phyloP scores from a whole-genome alignment of 2,797 vertebrate species.

The Enteromius afrohamiltoni region DNA sequence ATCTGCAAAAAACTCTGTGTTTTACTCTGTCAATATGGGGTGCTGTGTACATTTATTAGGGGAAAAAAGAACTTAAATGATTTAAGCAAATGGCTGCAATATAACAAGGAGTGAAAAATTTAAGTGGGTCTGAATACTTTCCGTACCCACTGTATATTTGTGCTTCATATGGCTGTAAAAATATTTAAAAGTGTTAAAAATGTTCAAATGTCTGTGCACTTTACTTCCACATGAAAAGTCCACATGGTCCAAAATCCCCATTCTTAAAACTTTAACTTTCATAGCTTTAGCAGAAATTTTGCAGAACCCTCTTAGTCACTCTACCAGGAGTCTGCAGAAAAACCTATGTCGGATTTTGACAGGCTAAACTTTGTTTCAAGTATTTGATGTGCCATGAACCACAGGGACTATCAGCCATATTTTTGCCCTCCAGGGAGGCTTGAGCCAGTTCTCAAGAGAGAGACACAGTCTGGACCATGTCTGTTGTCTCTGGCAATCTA shows the following conservation, averaged over 20 bases:
- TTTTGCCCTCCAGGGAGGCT: slow-evolving; percentile 28
- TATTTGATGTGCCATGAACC: slow-evolving; percentile 38
- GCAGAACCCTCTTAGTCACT: not conserved
- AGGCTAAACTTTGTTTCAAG: slow-evolving; percentile 20
- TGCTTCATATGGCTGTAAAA: not conserved
- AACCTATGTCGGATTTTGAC: not conserved
- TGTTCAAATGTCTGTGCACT: not conserved
- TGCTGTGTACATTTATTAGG: no score
- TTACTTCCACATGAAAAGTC: not conserved
- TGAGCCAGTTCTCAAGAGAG: slow-evolving; percentile 18
- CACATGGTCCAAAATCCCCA: not conserved
- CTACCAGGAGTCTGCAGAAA: not conserved
- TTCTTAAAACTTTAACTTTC: not conserved
- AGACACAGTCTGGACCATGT: slow-evolving; percentile 5
- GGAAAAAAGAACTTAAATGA: no score
- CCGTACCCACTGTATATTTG: no score
- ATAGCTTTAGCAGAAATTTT: not conserved
- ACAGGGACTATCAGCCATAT: slow-evolving; percentile 18
- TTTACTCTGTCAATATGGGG: no score
- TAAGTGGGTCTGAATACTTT: no score
- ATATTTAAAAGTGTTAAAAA: not conserved
- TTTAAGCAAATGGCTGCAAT: no score
- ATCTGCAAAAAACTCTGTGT: no score
- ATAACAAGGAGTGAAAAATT: no score
- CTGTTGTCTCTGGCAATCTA: slow-evolving; percentile 7